Conservation (phyloP, 1,140 invertebrate species). For the Drosophila ogumai region DNA sequence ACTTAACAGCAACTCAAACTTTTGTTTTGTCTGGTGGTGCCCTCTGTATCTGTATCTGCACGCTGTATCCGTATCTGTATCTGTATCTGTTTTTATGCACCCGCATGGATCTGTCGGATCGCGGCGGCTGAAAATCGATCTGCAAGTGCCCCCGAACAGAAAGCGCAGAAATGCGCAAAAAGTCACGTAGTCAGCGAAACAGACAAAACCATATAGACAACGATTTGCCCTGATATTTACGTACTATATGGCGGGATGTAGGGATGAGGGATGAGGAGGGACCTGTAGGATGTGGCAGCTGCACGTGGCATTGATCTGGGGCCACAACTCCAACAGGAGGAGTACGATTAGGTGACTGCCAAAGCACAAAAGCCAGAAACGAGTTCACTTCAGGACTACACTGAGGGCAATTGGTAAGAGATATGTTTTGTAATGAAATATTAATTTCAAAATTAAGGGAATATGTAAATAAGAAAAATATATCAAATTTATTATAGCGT, state of each 20-base stretch:
- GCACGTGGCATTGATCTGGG: slow-evolving; percentile 45
- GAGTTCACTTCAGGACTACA: slow-evolving; percentile 2
- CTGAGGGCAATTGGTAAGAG: neutral
- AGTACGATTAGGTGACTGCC: slow-evolving; percentile 26
- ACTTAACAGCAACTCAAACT: slow-evolving; percentile 41
- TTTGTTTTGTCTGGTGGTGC: slow-evolving; percentile 59
- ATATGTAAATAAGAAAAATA: too few relatives aligned
- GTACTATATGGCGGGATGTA: slow-evolving; percentile 5
- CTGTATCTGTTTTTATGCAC: slow-evolving; percentile 58
- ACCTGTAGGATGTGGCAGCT: slow-evolving; percentile 3
- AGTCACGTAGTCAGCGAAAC: slow-evolving; percentile 77
- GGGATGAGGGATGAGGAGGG: neutral
- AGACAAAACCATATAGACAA: slow-evolving; percentile 65
- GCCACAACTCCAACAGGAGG: slow-evolving; percentile 6
- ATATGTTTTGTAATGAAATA: neutral
- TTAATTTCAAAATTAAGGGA: neutral
- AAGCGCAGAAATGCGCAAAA: slow-evolving; percentile 62
- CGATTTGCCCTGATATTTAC: slow-evolving; percentile 50
- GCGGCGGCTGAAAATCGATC: slow-evolving; percentile 73
- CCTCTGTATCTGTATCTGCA: slow-evolving; percentile 31
- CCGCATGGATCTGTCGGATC: slow-evolving; percentile 59
- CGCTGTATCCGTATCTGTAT: slow-evolving; percentile 27
- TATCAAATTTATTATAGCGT: too few relatives aligned
- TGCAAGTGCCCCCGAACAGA: slow-evolving; percentile 39
- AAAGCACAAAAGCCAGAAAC: neutral